Evolutionary conservation across 2,113 vertebrate genomes (phyloP), one percentile per base, ranked within the genome.

Genomic region (Nannobrachium achirus): DNA sequence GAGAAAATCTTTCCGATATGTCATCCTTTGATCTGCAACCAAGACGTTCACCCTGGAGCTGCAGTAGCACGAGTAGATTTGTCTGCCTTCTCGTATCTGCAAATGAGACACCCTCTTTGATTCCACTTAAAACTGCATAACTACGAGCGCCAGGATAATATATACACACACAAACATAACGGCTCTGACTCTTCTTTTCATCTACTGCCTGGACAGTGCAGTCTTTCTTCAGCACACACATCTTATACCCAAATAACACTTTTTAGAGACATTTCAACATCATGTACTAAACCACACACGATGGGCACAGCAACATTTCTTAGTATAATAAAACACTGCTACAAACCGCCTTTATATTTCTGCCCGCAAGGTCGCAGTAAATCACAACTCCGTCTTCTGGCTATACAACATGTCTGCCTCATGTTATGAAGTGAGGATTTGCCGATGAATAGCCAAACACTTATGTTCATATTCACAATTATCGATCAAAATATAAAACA

Each of bases 221-320:
- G 38, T 56, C 64, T 46, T 33, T 63, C 33, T 57, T 60, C 40
- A 67, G 57, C 48, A 63, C 8, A 60, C 56, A 2, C 6, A 33
- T 33, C 25, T 33, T 4, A 41, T 39, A 79, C 39, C 73, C 71
- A 69, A 72, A 69, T 13, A 77, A 68, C 53, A 56, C 49, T 46
- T 73, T 25, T 65, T 42, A 20, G 19, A 71, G 45, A 65, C 1
- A n/a, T 59, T 75, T 81, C 78, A 18, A 81, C 50, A 56, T 72
- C 70, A 70, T 78, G 18, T 20, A 69, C 33, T 5, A 13, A 78
- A 81, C 72, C 72, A 81, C 69, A 51, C 77, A 49, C 41, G 70
- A 78, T 75, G 59, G 50, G 67, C 84, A 85, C 73, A 7, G 59
- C 49, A 40, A 79, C 65, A 71, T 52, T 57, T 76, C 44, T 7